Percentiles rank a stretch among this genome's conserved stretches.
phyloP scores from a whole-genome alignment of 2,797 vertebrate genomes.

The Xenopus petersii region DNA sequence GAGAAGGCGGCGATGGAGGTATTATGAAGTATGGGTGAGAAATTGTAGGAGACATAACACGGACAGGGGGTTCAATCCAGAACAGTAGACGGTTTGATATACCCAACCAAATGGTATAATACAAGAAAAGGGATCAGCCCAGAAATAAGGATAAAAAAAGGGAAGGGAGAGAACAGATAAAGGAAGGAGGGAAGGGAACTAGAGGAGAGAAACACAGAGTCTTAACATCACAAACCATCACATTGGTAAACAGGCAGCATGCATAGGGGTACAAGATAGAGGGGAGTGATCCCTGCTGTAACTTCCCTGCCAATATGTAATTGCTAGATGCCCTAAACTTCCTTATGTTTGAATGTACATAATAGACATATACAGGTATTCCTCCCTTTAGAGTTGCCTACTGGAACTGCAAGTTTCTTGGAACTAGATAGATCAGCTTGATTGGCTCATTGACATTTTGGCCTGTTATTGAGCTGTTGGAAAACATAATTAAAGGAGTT shows the following conservation, averaged over 20 bases:
- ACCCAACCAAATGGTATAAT: neutral
- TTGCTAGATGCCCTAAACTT: too few relatives aligned
- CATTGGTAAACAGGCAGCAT: slow-evolving; percentile 42
- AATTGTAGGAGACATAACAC: neutral
- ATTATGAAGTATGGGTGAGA: neutral
- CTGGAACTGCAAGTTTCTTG: too few relatives aligned
- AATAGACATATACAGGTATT: too few relatives aligned
- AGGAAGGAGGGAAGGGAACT: slow-evolving; percentile 39
- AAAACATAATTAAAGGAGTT: neutral
- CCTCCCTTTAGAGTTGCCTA: too few relatives aligned
- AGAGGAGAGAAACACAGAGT: slow-evolving; percentile 48
- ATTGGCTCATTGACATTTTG: too few relatives aligned
- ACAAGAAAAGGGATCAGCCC: slow-evolving; percentile 3
- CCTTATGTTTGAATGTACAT: neutral
- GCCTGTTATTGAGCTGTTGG: neutral
- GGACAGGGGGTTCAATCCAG: neutral
- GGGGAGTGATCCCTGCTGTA: neutral
- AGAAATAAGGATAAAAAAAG: slow-evolving; percentile 19
- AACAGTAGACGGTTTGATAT: neutral
- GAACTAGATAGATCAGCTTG: too few relatives aligned
- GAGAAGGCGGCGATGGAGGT: neutral
- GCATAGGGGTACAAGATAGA: slow-evolving; percentile 20
- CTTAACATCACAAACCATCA: slow-evolving; percentile 49
- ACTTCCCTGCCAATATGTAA: neutral
- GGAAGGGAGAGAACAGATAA: neutral